Percentiles rank a stretch among this genome's conserved stretches.
Conservation (phyloP, 2,797 vertebrate genomes). For the Labeo calbasu region DNA sequence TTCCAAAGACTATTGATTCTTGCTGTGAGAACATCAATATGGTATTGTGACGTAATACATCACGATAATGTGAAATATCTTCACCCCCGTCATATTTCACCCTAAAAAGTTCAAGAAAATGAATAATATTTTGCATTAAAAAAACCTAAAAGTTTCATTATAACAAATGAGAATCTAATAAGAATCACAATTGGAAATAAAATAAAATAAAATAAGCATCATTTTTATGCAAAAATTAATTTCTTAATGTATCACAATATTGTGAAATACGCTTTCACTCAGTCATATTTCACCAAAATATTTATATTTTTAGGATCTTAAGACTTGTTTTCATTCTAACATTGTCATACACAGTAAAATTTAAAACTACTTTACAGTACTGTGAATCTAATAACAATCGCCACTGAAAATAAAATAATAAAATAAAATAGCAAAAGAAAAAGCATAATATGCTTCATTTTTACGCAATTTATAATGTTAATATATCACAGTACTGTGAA, state of each 20-base stretch:
- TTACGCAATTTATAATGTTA: no score
- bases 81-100: background rate
- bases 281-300: background rate
- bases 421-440: no score
- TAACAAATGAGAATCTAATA: background rate
- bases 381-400: background rate
- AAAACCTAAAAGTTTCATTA: no score
- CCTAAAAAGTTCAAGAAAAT: no score
- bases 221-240: background rate
- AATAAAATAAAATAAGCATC: background rate
- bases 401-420: background rate
- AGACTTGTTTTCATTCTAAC: background rate
- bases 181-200: background rate
- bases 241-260: background rate
- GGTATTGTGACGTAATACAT: background rate
- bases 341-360: background rate
- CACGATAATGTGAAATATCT: background rate
- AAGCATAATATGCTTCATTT: no score
- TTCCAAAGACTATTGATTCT: background rate
- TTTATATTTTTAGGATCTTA: background rate
- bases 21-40: background rate
- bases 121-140: no score
- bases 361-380: background rate
- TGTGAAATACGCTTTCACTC: background rate
- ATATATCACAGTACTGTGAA: no score